phyloP scores from a whole-genome alignment of 1,140 invertebrate species.

The Eueides isabella region DNA sequence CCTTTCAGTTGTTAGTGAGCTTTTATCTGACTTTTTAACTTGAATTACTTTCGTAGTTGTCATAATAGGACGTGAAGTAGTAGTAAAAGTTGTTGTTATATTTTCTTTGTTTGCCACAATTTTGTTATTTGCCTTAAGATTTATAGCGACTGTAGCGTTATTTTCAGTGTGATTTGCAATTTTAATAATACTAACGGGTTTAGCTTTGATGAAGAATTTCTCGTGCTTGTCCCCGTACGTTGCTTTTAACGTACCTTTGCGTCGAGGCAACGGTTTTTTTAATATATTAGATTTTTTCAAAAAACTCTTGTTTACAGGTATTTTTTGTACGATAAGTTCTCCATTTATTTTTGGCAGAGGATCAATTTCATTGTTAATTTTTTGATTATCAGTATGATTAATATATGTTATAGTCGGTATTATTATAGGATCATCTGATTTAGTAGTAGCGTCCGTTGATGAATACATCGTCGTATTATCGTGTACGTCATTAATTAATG shows the following conservation, averaged over 20 bases:
- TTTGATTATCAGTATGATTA: slow-evolving; percentile 44
- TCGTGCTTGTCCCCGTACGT: slow-evolving; percentile 81
- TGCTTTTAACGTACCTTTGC: slow-evolving; percentile 79
- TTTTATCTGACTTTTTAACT: background rate
- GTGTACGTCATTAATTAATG: slow-evolving; percentile 3
- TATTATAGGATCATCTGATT: slow-evolving; percentile 54
- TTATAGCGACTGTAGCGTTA: background rate
- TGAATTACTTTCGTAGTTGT: background rate
- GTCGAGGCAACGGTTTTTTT: slow-evolving; percentile 72
- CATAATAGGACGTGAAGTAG: background rate
- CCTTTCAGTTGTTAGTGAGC: slow-evolving; percentile 26
- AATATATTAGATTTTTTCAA: slow-evolving; percentile 62
- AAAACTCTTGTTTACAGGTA: slow-evolving; percentile 41
- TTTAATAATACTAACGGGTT: slow-evolving; percentile 33
- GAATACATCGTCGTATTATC: background rate
- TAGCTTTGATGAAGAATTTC: slow-evolving; percentile 63
- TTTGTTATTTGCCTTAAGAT: background rate
- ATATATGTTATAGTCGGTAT: slow-evolving; percentile 54
- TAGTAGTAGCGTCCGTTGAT: slow-evolving; percentile 20
- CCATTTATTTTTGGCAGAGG: slow-evolving; percentile 49
- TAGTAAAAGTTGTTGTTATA: slow-evolving; percentile 10
- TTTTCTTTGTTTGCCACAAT: slow-evolving; percentile 8
- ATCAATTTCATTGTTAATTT: slow-evolving; percentile 59
- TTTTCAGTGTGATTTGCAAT: background rate
- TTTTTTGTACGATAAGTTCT: slow-evolving; percentile 65